Evolutionary conservation across 2,888 invertebrate genomes (phyloP).

Genomic region (Eupithecia abbreviata): DNA sequence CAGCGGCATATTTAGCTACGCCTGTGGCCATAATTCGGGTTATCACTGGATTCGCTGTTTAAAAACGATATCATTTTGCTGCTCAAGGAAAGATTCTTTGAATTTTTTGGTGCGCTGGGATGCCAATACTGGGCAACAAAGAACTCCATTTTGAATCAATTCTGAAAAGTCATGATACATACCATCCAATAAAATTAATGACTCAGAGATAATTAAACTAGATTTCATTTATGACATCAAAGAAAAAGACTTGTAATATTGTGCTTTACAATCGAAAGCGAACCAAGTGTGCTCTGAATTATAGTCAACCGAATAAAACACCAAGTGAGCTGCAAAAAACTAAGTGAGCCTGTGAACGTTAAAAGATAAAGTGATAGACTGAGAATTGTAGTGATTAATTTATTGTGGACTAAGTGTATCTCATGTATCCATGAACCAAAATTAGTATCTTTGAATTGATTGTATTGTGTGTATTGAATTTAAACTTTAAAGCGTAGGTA

Average conservation of each 20-base stretch:
- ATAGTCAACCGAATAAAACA: constrained; percentile 31
- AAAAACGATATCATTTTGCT: constrained; percentile 1
- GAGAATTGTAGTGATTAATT: constrained; percentile 31
- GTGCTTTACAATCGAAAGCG: not conserved
- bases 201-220: no score
- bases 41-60: not conserved
- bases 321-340: constrained; percentile 13
- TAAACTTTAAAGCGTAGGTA: constrained; percentile 4
- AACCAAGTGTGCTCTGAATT: constrained; percentile 36
- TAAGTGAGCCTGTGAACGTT: constrained; percentile 8
- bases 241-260: not conserved
- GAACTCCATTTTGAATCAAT: not conserved
- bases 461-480: constrained; percentile 18
- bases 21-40: not conserved
- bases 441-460: constrained; percentile 23
- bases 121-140: not conserved
- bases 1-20: not conserved
- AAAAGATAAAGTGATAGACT: constrained; percentile 34
- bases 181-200: not conserved
- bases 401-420: constrained; percentile 27
- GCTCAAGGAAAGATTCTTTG: not conserved
- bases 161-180: not conserved
- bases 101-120: not conserved
- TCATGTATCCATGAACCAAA: constrained; percentile 30
- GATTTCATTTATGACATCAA: not conserved